Evolutionary conservation across 2,888 invertebrate genomes (phyloP).

Genomic region (Spilarctia lutea): DNA sequence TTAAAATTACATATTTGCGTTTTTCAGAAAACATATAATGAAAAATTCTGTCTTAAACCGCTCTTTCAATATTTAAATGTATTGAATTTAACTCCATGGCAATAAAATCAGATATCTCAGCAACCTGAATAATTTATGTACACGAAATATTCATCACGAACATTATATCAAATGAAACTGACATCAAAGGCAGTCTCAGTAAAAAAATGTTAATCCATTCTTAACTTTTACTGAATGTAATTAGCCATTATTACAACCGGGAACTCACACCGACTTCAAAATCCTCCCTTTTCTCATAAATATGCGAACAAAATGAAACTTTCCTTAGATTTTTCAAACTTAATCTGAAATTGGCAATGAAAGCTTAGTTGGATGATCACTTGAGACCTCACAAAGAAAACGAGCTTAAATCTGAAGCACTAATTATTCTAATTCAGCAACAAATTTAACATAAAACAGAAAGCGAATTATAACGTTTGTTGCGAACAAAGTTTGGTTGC

Average conservation of each 20-base stretch:
- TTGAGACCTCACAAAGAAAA: constrained; percentile 2
- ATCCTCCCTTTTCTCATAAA: constrained; percentile 39
- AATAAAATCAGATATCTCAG: not conserved
- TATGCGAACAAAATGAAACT: constrained; percentile 35
- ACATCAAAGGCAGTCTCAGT: constrained; percentile 2
- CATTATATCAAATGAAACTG: constrained; percentile 2
- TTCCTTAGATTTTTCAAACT: constrained; percentile 17
- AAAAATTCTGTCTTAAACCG: not conserved
- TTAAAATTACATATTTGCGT: no score
- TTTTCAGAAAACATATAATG: not conserved
- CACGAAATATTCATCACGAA: not conserved
- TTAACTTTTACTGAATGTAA: constrained; percentile 43
- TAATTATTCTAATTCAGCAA: constrained; percentile 10
- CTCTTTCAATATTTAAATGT: not conserved
- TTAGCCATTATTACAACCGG: constrained; percentile 42
- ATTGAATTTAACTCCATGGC: not conserved
- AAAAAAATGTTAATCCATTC: constrained; percentile 42
- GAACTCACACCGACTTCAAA: constrained; percentile 23
- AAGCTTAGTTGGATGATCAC: constrained; percentile 1
- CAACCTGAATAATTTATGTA: not conserved
- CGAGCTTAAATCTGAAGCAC: constrained; percentile 2
- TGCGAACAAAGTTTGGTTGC: not conserved
- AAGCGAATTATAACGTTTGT: not conserved
- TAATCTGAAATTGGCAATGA: constrained; percentile 16
- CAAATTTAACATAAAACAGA: not conserved